Evolutionary conservation across 2,888 invertebrate species (phyloP).

Genomic region (Athalia rosae): DNA sequence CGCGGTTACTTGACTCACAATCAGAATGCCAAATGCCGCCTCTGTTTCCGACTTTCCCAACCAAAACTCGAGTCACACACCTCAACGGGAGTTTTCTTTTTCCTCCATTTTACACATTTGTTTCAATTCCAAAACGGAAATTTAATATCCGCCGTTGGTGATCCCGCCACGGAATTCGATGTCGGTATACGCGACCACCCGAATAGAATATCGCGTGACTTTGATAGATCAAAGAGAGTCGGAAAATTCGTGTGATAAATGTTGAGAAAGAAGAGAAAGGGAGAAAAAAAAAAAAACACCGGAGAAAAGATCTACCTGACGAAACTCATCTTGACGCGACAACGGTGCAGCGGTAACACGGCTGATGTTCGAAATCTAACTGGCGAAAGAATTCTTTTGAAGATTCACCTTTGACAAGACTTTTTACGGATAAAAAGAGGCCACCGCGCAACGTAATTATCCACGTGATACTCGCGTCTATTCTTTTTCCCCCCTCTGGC

Average conservation of each 20-base stretch:
- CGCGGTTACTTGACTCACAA: too few relatives aligned
- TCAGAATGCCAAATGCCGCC: too few relatives aligned
- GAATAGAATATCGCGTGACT: neutral
- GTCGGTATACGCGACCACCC: neutral
- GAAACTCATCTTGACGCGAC: too few relatives aligned
- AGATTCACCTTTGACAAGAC: constrained; percentile 1
- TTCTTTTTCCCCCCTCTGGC: neutral
- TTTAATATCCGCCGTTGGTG: too few relatives aligned
- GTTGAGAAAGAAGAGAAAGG: too few relatives aligned
- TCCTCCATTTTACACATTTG: too few relatives aligned
- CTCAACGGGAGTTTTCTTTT: too few relatives aligned
- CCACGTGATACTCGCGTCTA: neutral
- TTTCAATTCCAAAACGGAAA: too few relatives aligned
- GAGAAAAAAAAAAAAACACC: neutral
- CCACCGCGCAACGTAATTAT: neutral
- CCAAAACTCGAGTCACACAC: too few relatives aligned
- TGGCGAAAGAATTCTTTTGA: constrained; percentile 2
- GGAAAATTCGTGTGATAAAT: neutral
- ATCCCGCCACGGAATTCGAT: too few relatives aligned
- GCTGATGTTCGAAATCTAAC: neutral
- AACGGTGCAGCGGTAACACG: too few relatives aligned
- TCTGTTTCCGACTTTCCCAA: too few relatives aligned
- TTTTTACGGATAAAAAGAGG: neutral
- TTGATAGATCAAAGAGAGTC: neutral
- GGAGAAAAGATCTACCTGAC: neutral